These are phyloP conservation scores for Eilema caniola DNA, from an alignment of 2,888 invertebrate genomes.

Conservation along the genomic window DNA sequence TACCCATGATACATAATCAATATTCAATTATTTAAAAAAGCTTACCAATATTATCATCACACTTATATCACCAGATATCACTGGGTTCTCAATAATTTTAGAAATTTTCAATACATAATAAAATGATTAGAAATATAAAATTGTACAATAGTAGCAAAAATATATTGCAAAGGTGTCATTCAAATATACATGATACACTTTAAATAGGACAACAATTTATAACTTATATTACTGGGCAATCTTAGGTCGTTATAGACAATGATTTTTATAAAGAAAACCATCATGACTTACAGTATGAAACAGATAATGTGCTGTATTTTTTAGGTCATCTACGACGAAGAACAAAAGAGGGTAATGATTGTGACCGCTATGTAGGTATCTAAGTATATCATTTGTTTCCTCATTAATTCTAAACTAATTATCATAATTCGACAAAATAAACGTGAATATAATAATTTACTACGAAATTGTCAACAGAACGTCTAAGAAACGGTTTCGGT, in stretches of 20 bases:
- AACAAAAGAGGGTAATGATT: no score
- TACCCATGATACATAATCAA: background rate
- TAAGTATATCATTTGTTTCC: no score
- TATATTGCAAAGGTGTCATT: background rate
- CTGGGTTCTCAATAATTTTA: constrained; percentile 1
- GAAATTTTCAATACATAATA: constrained; percentile 24
- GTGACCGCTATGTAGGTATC: no score
- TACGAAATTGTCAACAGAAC: background rate
- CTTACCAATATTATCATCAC: background rate
- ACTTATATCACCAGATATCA: background rate
- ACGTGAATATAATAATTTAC: background rate
- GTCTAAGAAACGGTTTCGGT: no score
- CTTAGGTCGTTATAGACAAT: background rate
- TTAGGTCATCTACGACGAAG: no score
- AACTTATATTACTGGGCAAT: background rate
- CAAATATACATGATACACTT: constrained; percentile 8
- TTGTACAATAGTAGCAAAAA: constrained; percentile 41
- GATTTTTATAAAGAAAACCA: background rate
- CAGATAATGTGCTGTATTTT: background rate
- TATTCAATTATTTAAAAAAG: constrained; percentile 5
- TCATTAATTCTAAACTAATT: no score
- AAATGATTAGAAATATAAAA: constrained; percentile 22
- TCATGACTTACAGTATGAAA: background rate
- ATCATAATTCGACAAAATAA: background rate
- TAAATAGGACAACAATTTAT: constrained; percentile 30